Evolutionary conservation across 2,113 vertebrate species (phyloP), one percentile per base, ranked within the genome.

Genomic region (Campylomormyrus tamandua): DNA sequence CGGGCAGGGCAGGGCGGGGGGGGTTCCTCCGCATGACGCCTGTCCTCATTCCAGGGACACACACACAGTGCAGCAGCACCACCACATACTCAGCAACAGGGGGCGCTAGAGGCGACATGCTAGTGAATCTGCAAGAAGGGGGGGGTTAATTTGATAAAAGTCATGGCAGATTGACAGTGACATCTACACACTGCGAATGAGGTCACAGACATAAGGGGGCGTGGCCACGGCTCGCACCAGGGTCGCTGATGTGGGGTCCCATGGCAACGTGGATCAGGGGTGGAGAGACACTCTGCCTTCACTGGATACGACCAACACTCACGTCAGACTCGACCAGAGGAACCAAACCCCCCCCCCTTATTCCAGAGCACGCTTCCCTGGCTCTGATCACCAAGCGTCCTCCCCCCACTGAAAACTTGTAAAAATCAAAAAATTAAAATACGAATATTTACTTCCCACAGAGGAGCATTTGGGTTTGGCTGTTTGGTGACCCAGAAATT

Each of bases 401-500:
- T 17, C 8, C 15, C 56, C 35, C 7, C 2, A 56, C 53, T 3
- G 2, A 58, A 88, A 27, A 88, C 15, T 17, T 35, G 8, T 11
- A 88, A 56, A 24, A 56, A 88, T 27, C 31, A 46, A n/a, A 70
- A 13, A 77, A 74, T 17, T 35, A 89, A 89, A 89, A 42, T 8
- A 88, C 15, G 49, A 46, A 49, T 31, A 74, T 74, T 46, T 49
- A 77, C 7, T 49, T 89, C n/a, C 62, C 58, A 77, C 58, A 74
- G 46, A 70, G 58, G 58, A 74, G 88, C 10, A n/a, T 11, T 89
- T 27, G 9, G 84, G 88, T 77, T 77, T 89, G 88, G 58, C 84
- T 74, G 42, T 31, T 88, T 7, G 9, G 42, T 88, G 87, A 88
- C 87, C 58, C 87, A 88, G 58, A 74, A 89, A 89, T 89, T 88